Evolutionary conservation across 2,113 vertebrate species (phyloP).

Genomic region (Podarcis raffonei): DNA sequence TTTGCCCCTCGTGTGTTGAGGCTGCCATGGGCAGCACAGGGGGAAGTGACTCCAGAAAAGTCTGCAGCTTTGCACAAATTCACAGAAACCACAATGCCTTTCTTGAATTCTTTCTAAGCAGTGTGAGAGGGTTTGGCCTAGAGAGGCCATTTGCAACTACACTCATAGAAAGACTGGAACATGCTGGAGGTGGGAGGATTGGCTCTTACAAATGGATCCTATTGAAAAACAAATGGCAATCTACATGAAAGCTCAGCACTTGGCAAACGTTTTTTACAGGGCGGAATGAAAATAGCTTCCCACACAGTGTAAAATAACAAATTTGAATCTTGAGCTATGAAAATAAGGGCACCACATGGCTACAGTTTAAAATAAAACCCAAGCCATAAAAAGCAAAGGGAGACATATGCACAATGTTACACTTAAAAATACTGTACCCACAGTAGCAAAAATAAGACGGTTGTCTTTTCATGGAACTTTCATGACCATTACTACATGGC

Average conservation of each 20-base stretch:
- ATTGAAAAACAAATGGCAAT: conserved; percentile 39
- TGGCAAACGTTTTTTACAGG: conserved; percentile 1
- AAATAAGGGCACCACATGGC: conserved; percentile 43
- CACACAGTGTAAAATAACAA: not conserved
- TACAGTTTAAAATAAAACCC: conserved; percentile 25
- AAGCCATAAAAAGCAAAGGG: not conserved
- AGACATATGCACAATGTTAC: too few species aligned
- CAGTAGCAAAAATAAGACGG: too few species aligned
- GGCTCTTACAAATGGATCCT: conserved; percentile 42
- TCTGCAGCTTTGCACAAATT: not conserved
- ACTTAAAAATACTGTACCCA: too few species aligned
- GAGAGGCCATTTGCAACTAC: not conserved
- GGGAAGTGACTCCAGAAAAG: not conserved
- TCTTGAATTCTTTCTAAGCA: not conserved
- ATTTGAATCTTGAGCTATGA: not conserved
- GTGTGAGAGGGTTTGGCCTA: not conserved
- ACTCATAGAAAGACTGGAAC: not conserved
- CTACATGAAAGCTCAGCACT: conserved; percentile 36
- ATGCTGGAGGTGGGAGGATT: not conserved
- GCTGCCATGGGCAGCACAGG: not conserved
- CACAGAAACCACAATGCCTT: not conserved
- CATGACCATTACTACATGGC: too few species aligned
- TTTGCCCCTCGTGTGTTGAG: too few species aligned
- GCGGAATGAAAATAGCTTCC: conserved; percentile 25
- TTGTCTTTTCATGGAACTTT: not conserved